Conservation (phyloP, 2,888 invertebrate species). For the Pteria penguin region DNA sequence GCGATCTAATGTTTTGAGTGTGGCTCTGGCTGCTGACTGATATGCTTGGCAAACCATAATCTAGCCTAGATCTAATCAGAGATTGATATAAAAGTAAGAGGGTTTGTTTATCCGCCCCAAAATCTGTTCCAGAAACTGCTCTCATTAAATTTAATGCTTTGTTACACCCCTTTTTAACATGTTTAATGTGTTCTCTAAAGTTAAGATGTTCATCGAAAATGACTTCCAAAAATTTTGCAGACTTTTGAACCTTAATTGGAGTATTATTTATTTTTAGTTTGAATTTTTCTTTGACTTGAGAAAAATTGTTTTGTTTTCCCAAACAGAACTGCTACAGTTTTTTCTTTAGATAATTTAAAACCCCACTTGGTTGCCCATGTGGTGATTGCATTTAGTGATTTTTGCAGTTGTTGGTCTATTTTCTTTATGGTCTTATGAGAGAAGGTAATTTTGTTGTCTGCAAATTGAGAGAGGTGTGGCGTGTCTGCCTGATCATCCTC, state of each 20-base stretch:
- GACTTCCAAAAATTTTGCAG: background rate
- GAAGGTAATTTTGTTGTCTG: background rate
- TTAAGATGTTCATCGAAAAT: background rate
- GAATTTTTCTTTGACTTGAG: no score
- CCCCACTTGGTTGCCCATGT: background rate
- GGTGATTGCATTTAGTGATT: background rate
- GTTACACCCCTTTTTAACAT: background rate
- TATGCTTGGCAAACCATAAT: background rate
- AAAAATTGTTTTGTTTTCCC: background rate
- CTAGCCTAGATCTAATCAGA: slow-evolving; percentile 11
- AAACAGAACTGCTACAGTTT: background rate
- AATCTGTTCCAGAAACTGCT: background rate
- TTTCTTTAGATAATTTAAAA: background rate
- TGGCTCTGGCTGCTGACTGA: background rate
- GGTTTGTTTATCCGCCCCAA: slow-evolving; percentile 12
- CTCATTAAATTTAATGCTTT: slow-evolving; percentile 4
- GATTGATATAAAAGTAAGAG: slow-evolving; percentile 10
- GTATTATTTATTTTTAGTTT: no score
- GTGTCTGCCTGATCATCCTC: background rate
- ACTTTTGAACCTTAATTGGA: background rate
- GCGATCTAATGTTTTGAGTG: background rate
- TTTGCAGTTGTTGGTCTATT: background rate
- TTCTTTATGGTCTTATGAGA: background rate
- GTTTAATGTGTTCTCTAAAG: background rate
- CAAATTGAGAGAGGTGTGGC: background rate